A percentile compares a stretch with the other conserved stretches of the same genome.
Conservation (phyloP, 2,113 vertebrate species). For the Oncorhynchus tshawytscha region DNA sequence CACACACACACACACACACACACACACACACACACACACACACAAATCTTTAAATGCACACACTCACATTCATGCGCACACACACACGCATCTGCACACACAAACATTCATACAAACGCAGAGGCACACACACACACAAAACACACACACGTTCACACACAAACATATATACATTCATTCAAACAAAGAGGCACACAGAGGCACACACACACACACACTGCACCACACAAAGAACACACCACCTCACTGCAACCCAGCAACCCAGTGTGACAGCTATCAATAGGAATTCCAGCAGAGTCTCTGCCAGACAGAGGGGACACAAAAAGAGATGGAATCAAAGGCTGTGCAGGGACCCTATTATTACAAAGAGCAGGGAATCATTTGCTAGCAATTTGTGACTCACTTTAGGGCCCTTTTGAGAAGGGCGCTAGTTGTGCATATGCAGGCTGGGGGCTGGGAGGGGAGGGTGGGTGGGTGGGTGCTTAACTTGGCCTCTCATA, state of each 20-base stretch:
- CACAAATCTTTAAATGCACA: constrained; percentile 9
- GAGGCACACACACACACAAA: neutral
- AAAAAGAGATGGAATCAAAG: constrained; percentile 66
- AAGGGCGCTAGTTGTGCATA: constrained; percentile 45
- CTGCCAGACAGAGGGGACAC: constrained; percentile 55
- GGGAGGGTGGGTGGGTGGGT: constrained; percentile 18
- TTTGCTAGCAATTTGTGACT: constrained; percentile 69
- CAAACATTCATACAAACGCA: constrained; percentile 21
- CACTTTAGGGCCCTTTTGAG: constrained; percentile 57
- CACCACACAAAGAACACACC: constrained; percentile 20
- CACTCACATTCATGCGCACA: constrained; percentile 22
- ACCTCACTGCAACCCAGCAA: constrained; percentile 38
- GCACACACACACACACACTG: neutral
- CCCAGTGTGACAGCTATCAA: constrained; percentile 75
- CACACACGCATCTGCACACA: constrained; percentile 18
- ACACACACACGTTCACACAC: constrained; percentile 4
- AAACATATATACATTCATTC: neutral
- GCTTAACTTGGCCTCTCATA: constrained; percentile 53
- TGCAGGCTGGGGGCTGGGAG: constrained; percentile 19
- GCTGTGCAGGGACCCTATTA: constrained; percentile 58
- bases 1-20: constrained; percentile 13
- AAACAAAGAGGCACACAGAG: constrained; percentile 1
- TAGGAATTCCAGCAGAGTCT: constrained; percentile 71
- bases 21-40: constrained; percentile 14
- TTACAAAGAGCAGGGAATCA: constrained; percentile 66